Conservation (phyloP, 2,113 vertebrate genomes). For the Apeltes quadracus region DNA sequence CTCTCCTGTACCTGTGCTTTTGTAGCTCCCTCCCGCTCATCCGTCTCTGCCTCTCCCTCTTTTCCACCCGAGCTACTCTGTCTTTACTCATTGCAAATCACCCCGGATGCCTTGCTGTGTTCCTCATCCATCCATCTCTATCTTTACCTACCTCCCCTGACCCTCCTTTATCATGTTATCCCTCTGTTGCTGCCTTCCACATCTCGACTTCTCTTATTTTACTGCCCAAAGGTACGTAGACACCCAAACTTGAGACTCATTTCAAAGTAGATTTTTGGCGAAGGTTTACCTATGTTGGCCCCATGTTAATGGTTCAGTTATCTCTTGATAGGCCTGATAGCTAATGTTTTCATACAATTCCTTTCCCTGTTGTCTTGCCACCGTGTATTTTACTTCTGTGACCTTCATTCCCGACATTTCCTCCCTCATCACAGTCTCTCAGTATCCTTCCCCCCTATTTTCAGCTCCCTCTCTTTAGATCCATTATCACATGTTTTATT, state of each 20-base stretch:
- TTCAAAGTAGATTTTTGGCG: constrained; percentile 12
- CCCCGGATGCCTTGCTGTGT: not conserved
- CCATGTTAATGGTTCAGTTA: not conserved
- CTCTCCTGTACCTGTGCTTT: constrained; percentile 17
- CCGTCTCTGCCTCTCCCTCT: constrained; percentile 7
- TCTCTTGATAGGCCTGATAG: not conserved
- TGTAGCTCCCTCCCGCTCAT: constrained; percentile 26
- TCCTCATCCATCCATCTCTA: constrained; percentile 22
- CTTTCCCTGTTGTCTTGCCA: not conserved
- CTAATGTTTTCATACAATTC: too few relatives aligned
- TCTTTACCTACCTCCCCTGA: constrained; percentile 2
- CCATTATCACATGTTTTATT: constrained; percentile 18
- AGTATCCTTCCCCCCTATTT: not conserved
- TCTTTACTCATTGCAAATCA: constrained; percentile 28
- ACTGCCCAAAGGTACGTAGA: too few relatives aligned
- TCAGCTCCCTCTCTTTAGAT: not conserved
- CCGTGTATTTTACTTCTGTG: not conserved
- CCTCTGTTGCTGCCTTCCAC: not conserved
- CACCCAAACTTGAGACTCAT: not conserved
- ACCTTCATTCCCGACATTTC: not conserved
- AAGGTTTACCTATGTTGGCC: too few relatives aligned
- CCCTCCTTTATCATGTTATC: constrained; percentile 3
- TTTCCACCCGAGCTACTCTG: constrained; percentile 5
- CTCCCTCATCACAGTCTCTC: not conserved
- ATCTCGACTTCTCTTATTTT: not conserved